Evolutionary conservation across 2,113 vertebrate genomes (phyloP), one percentile per base, ranked within the genome.

Genomic region (Rallus limicola): DNA sequence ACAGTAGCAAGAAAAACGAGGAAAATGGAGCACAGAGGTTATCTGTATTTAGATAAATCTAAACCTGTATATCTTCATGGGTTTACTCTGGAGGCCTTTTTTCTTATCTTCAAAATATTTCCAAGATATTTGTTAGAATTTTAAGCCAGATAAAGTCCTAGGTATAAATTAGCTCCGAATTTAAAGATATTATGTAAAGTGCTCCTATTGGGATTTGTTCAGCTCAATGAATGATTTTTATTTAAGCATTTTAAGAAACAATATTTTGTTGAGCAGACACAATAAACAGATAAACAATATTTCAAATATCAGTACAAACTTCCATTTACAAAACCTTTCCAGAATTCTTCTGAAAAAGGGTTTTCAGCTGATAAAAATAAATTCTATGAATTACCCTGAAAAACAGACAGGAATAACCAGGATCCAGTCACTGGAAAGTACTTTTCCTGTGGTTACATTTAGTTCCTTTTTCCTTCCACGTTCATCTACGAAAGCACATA

Each of bases 301-400:
- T 83, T 94, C 84, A 72, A 82, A 95, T 81, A 82, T 88, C 59
- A 88, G 48, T 96, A 97, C 56, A 96, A 97, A 97, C 70, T 69
- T 87, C 10, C 10, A 96, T 96, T 92, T 95, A 95, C 95, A 97
- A 96, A 97, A 97, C 88, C n/a, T 90, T 88, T 84, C 58, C 90
- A 88, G 95, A 88, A 90, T 59, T 94, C 52, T 59, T 94, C 95
- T 86, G 96, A 63, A 96, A 96, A 88, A 68, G 68, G 42, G 50
- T 94, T 50, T 82, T 72, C 55, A 79, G 91, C 59, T 80, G 82
- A 95, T 68, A 97, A 97, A 97, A 97, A 97, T 97, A 96, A 76
- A 79, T 85, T 92, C 71, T 94, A 85, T 91, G 74, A 60, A 95
- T 95, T 93, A 96, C 65, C 63, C 79, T 94, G 88, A 86, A 96